These are phyloP conservation scores for Gobius niger DNA, from an alignment of 2,113 vertebrate genomes.

Conservation along the genomic window DNA sequence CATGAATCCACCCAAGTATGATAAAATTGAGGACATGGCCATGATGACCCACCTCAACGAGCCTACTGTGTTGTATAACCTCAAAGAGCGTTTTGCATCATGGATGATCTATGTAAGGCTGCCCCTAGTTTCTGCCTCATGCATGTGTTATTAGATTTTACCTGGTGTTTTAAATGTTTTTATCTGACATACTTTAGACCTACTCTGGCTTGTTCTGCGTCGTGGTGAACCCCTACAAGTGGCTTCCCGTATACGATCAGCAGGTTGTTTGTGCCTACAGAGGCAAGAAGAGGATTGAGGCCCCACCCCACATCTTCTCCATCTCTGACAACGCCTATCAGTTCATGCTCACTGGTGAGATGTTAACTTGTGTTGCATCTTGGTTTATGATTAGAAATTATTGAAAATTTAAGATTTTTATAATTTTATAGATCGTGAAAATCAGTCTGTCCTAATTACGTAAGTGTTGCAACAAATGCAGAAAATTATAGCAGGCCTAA, in stretches of 20 bases:
- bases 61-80: conserved; percentile 79
- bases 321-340: conserved; percentile 76
- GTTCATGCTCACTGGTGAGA: conserved; percentile 74
- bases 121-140: not conserved
- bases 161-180: not conserved
- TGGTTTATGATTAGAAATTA: too few species aligned
- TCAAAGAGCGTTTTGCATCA: conserved; percentile 89
- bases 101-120: conserved; percentile 90
- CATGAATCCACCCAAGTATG: conserved; percentile 80
- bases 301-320: conserved; percentile 75
- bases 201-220: conserved; percentile 88
- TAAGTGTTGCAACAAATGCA: conserved; percentile 60
- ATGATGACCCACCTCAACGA: conserved; percentile 83
- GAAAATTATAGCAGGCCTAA: not conserved
- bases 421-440: conserved; percentile 78
- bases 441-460: conserved; percentile 85
- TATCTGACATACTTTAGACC: conserved; percentile 68
- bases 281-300: conserved; percentile 75
- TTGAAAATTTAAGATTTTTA: not conserved
- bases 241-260: conserved; percentile 83
- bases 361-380: not conserved
- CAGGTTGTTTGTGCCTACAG: conserved; percentile 59
- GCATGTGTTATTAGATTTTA: not conserved
- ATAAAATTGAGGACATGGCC: conserved; percentile 82
- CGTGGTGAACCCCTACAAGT: conserved; percentile 90